phyloP scores from a whole-genome alignment of 2,113 vertebrate species.

The Xyliphius kryptos region DNA sequence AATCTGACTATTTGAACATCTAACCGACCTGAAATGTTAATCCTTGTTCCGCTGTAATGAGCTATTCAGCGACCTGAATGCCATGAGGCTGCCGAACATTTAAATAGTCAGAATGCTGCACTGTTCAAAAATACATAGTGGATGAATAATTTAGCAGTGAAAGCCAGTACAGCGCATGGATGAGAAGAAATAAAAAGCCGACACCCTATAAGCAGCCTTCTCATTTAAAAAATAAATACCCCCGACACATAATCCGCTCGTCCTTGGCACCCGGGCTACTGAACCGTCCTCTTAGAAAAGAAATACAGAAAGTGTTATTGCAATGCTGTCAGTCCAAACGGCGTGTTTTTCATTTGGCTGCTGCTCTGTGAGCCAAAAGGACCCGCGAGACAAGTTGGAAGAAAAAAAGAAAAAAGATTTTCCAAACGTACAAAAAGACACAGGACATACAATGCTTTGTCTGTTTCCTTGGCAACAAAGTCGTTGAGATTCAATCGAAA shows the following conservation, averaged over 20 bases:
- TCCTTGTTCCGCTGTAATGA: no score
- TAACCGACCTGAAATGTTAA: no score
- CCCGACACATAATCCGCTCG: not conserved
- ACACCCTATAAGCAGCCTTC: not conserved
- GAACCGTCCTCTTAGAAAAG: not conserved
- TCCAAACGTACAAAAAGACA: slow-evolving; percentile 12
- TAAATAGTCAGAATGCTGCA: slow-evolving; percentile 42
- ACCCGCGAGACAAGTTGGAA: not conserved
- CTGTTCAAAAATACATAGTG: not conserved
- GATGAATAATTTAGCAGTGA: not conserved
- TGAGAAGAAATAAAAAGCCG: not conserved
- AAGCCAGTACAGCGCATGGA: not conserved
- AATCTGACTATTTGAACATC: no score
- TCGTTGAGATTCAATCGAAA: not conserved
- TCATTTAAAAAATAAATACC: not conserved
- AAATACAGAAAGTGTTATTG: not conserved
- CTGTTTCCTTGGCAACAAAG: slow-evolving; percentile 21
- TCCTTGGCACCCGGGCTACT: not conserved
- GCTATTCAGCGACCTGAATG: no score
- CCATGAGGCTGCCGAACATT: not conserved
- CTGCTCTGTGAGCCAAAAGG: not conserved
- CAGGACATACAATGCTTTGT: not conserved
- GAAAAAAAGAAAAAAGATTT: slow-evolving; percentile 4
- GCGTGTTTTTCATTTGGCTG: not conserved
- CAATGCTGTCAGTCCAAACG: not conserved